Evolutionary conservation across 2,797 vertebrate species (phyloP).

Genomic region (Lacerta bilineata): DNA sequence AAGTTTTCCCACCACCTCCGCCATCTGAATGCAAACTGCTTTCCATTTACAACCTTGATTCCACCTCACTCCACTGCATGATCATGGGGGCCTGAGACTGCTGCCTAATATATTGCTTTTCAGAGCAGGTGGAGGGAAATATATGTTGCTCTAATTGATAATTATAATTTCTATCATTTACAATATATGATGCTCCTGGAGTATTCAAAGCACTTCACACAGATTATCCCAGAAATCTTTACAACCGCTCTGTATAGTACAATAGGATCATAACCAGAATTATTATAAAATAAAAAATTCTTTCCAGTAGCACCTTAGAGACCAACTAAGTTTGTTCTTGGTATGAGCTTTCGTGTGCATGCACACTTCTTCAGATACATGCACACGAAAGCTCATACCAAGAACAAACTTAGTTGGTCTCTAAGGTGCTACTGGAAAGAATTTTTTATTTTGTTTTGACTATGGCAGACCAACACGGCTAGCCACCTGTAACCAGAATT

Average conservation of each 20-base stretch:
- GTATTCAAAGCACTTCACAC: neutral
- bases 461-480: too few species aligned
- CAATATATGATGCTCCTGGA: neutral
- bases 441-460: too few species aligned
- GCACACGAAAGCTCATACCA: too few species aligned
- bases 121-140: too few species aligned
- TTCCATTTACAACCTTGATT: neutral
- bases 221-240: neutral
- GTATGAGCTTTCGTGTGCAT: too few species aligned
- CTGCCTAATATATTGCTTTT: neutral
- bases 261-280: neutral
- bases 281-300: neutral
- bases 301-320: too few species aligned
- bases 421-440: too few species aligned
- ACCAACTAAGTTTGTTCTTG: too few species aligned
- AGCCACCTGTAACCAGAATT: neutral
- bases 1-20: neutral
- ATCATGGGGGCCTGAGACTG: neutral
- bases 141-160: neutral
- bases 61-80: neutral
- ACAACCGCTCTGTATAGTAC: neutral
- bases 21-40: neutral
- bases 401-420: too few species aligned
- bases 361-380: too few species aligned
- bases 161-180: neutral